Percentiles rank a stretch among this genome's conserved stretches.
phyloP scores from a whole-genome alignment of 2,797 vertebrate species.

The Gallinago nigripennis region DNA sequence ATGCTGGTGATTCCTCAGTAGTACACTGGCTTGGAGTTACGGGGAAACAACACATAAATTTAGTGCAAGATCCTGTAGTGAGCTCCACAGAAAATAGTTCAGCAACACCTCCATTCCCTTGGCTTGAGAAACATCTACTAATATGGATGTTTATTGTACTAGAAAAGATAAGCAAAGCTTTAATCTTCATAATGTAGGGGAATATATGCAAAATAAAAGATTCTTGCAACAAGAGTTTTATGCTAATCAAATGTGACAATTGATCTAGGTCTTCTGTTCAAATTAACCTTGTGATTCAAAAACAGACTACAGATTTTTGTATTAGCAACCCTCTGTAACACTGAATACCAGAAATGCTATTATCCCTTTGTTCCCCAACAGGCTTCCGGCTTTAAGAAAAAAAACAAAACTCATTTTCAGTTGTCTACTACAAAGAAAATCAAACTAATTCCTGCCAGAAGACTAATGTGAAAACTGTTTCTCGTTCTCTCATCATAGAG shows the following conservation, averaged over 20 bases:
- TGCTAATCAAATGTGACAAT: neutral
- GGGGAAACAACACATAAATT: neutral
- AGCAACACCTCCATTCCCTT: neutral
- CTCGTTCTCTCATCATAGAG: neutral
- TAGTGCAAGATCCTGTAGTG: neutral
- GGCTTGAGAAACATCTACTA: neutral
- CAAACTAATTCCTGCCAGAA: neutral
- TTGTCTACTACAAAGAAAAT: neutral
- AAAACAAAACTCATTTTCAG: neutral
- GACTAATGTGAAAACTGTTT: neutral
- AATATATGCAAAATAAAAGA: neutral
- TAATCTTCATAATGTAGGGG: neutral
- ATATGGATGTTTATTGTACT: rapidly evolving
- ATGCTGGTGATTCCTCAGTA: neutral
- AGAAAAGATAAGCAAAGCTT: neutral
- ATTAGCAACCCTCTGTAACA: neutral
- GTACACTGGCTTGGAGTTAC: neutral
- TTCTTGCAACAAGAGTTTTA: neutral
- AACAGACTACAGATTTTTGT: rapidly evolving
- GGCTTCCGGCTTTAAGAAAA: neutral
- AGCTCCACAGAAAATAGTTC: neutral
- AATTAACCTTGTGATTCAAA: neutral
- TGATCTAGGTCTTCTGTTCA: neutral
- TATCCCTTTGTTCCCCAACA: neutral
- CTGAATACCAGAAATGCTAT: neutral